Percentiles rank a stretch among this genome's conserved stretches.
Evolutionary conservation across 2,113 vertebrate genomes (phyloP).

Genomic region (Pygoscelis antarcticus): DNA sequence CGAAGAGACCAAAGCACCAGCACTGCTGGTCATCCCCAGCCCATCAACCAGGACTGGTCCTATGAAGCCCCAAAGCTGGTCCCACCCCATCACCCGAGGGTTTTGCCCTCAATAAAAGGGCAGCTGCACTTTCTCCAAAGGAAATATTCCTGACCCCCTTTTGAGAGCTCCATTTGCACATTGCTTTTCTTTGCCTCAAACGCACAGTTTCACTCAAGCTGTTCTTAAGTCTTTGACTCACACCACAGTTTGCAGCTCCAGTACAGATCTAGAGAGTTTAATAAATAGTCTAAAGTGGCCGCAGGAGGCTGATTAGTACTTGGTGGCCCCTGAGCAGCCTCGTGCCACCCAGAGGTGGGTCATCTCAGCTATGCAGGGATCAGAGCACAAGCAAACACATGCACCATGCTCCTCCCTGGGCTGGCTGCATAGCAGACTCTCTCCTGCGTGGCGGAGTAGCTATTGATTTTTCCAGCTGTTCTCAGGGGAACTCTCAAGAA

Average conservation of each 20-base stretch:
- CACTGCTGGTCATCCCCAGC: not conserved
- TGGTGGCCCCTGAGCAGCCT: not conserved
- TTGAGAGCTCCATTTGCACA: not conserved
- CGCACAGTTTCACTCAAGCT: not conserved
- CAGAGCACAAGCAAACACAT: not conserved
- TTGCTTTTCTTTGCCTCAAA: not conserved
- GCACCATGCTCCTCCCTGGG: fast-evolving
- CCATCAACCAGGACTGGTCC: not conserved
- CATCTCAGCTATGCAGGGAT: fast-evolving
- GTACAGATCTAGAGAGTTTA: not conserved
- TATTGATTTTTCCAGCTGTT: not conserved
- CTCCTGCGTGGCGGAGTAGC: not conserved
- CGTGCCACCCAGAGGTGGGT: fast-evolving
- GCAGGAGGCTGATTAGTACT: not conserved
- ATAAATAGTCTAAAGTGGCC: not conserved
- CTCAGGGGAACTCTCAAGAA: not conserved
- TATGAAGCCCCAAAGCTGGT: not conserved
- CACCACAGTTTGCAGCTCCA: not conserved
- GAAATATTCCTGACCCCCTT: not conserved
- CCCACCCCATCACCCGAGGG: not conserved
- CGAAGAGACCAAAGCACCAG: not conserved
- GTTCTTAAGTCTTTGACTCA: not conserved
- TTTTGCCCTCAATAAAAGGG: not conserved
- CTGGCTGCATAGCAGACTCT: not conserved
- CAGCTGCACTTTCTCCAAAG: not conserved